These are phyloP conservation scores for Leucophenga maculata DNA, from an alignment of 2,888 invertebrate species.

Conservation along the genomic window DNA sequence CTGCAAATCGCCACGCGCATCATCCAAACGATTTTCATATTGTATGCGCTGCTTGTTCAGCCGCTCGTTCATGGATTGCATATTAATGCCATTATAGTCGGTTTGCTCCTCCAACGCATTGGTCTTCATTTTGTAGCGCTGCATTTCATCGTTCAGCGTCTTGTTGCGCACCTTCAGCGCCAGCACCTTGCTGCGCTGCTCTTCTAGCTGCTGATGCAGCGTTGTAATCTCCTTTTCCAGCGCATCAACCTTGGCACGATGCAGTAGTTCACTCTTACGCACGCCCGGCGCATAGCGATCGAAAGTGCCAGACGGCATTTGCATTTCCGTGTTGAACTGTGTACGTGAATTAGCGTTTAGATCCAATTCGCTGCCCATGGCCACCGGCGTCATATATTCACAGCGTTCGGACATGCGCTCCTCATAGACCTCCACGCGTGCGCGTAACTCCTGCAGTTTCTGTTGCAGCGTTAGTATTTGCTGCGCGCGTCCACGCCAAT, in stretches of 20 bases:
- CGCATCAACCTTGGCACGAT: constrained; percentile 75
- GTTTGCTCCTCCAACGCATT: constrained; percentile 77
- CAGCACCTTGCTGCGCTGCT: constrained; percentile 78
- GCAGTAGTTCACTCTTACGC: constrained; percentile 75
- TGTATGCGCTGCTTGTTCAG: constrained; percentile 60
- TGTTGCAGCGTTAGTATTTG: constrained; percentile 81
- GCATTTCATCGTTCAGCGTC: constrained; percentile 79
- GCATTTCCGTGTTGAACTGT: too few relatives aligned
- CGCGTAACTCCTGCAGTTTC: constrained; percentile 79
- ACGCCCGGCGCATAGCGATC: constrained; percentile 70
- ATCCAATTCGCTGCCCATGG: constrained; percentile 43
- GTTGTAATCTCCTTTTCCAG: constrained; percentile 76
- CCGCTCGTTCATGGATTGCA: constrained; percentile 75
- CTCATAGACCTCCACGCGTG: constrained; percentile 73
- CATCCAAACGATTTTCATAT: constrained; percentile 62
- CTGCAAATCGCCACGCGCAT: constrained; percentile 54
- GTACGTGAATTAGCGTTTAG: constrained; percentile 22
- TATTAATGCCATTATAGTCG: constrained; percentile 77
- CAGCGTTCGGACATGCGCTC: constrained; percentile 41
- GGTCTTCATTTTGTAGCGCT: constrained; percentile 76
- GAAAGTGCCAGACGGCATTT: constrained; percentile 36
- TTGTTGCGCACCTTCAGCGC: constrained; percentile 79
- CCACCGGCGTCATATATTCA: constrained; percentile 46
- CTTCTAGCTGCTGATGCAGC: constrained; percentile 75
- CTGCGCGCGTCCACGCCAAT: constrained; percentile 86